Conservation (phyloP, 2,113 vertebrate genomes). For the Chitala chitala region DNA sequence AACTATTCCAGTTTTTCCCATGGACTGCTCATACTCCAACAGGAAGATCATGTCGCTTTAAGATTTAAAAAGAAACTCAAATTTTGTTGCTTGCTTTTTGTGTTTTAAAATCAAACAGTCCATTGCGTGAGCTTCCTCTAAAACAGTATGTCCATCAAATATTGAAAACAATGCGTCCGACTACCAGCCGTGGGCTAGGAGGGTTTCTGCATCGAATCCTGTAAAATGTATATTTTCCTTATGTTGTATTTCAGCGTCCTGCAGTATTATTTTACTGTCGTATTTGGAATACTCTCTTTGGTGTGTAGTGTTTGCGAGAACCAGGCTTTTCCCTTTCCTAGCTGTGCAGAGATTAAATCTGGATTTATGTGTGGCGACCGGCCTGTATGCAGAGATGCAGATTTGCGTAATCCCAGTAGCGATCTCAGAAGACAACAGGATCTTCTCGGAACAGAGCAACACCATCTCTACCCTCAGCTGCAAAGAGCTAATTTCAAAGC, state of each 20-base stretch:
- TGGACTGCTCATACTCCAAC: no score
- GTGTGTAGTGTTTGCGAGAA: neutral
- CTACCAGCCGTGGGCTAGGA: no score
- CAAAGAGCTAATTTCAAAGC: no score
- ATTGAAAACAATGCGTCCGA: no score
- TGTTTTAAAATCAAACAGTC: neutral
- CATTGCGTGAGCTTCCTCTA: neutral
- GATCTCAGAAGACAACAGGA: no score
- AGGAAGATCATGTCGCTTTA: neutral
- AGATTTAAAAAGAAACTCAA: neutral
- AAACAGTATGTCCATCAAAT: neutral
- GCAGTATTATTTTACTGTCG: slow-evolving; percentile 5
- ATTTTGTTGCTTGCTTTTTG: slow-evolving; percentile 17
- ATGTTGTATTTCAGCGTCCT: neutral
- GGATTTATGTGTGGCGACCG: neutral
- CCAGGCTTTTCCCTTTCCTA: slow-evolving; percentile 6
- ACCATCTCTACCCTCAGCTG: no score
- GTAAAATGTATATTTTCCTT: slow-evolving; percentile 2
- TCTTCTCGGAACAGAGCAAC: no score
- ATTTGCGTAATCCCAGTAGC: no score
- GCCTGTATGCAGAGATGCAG: neutral
- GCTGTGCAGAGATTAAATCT: neutral
- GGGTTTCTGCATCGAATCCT: slow-evolving; percentile 7
- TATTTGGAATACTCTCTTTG: neutral
- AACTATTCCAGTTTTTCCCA: no score